phyloP scores from a whole-genome alignment of 2,888 invertebrate genomes.

The Temnothorax unifasciatus region DNA sequence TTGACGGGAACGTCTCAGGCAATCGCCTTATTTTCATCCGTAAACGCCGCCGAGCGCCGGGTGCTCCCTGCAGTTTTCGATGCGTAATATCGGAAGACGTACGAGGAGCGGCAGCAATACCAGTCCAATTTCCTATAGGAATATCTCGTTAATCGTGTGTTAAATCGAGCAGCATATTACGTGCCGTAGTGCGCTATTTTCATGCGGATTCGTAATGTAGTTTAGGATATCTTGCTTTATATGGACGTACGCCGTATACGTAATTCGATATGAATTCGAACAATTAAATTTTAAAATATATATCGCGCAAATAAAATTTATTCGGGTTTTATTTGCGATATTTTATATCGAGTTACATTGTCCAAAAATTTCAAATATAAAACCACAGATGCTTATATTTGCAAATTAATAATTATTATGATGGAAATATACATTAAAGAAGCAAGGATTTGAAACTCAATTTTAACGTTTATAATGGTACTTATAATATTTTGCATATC shows the following conservation, averaged over 20 bases:
- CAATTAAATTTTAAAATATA: constrained; percentile 16
- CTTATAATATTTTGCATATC: neutral
- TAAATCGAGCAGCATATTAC: constrained; percentile 36
- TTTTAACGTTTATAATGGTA: neutral
- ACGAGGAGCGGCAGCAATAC: constrained; percentile 19
- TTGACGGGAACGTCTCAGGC: constrained; percentile 57
- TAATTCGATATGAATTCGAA: neutral
- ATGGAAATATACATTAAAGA: neutral
- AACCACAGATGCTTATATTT: neutral
- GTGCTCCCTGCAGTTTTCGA: constrained; percentile 27
- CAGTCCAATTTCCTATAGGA: constrained; percentile 8
- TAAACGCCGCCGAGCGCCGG: constrained; percentile 5
- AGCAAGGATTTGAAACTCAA: neutral
- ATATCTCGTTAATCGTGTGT: constrained; percentile 39
- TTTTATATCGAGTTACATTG: neutral
- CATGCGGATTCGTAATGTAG: neutral
- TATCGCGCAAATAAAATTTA: neutral
- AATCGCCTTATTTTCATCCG: constrained; percentile 51
- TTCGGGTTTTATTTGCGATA: neutral
- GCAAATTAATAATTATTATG: constrained; percentile 1
- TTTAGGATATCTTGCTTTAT: constrained; percentile 11
- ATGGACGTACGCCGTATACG: neutral
- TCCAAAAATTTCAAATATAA: neutral
- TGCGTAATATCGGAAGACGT: constrained; percentile 31
- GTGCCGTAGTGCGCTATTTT: constrained; percentile 5